phyloP scores from a whole-genome alignment of 2,113 vertebrate species.

The Sinocyclocheilus grahami region DNA sequence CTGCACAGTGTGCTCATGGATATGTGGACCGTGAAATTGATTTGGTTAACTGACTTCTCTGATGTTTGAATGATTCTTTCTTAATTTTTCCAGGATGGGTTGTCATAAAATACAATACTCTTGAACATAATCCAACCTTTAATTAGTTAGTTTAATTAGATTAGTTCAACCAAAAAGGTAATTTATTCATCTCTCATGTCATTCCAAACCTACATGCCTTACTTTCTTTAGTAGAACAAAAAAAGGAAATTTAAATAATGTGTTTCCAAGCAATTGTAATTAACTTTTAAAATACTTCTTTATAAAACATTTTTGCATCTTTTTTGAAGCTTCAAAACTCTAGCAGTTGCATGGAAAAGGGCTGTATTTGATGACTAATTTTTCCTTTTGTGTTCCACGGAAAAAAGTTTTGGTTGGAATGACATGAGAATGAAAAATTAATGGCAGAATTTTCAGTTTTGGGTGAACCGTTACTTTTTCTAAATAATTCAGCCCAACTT shows the following conservation, averaged over 20 bases:
- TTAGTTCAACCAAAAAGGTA: background rate
- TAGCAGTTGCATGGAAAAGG: background rate
- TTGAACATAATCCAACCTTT: background rate
- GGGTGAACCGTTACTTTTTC: background rate
- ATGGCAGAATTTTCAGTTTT: background rate
- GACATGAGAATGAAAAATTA: background rate
- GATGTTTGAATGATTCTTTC: constrained; percentile 33
- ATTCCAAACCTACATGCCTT: background rate
- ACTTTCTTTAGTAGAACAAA: background rate
- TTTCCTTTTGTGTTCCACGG: background rate
- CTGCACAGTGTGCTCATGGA: constrained; percentile 75
- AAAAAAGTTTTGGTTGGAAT: background rate
- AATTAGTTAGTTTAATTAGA: background rate
- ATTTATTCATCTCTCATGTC: background rate
- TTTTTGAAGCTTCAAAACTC: background rate
- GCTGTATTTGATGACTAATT: background rate
- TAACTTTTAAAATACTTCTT: background rate
- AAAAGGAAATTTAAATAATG: background rate
- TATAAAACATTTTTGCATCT: background rate
- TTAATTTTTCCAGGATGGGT: constrained; percentile 4
- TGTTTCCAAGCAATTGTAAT: background rate
- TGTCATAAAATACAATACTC: background rate
- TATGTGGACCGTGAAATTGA: constrained; percentile 70
- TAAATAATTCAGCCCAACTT: background rate
- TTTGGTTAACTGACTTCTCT: constrained; percentile 66